These are phyloP conservation scores for Metopolophium dirhodum DNA, from an alignment of 1,140 invertebrate species.

Conservation along the genomic window DNA sequence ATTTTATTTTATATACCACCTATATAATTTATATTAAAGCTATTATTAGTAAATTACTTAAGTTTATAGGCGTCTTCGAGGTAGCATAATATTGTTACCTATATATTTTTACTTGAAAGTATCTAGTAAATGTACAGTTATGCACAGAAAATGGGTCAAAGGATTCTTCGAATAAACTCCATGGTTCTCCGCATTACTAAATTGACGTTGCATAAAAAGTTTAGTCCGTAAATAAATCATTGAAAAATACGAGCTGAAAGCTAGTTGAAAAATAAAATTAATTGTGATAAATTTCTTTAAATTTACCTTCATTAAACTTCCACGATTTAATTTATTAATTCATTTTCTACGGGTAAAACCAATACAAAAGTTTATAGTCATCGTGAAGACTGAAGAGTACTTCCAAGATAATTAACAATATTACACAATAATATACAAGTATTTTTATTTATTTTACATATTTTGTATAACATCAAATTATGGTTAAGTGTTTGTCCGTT, in stretches of 20 bases:
- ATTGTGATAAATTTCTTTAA: neutral
- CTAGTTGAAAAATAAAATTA: neutral
- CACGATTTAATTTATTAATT: neutral
- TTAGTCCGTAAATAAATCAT: neutral
- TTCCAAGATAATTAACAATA: neutral
- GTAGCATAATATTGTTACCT: neutral
- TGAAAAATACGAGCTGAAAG: neutral
- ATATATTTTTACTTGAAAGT: neutral
- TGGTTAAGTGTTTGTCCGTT: neutral
- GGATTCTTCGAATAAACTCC: neutral
- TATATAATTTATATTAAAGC: neutral
- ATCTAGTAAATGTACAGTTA: neutral
- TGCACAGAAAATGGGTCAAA: neutral
- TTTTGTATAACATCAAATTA: neutral
- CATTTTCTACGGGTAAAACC: neutral
- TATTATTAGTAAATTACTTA: neutral
- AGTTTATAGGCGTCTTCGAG: neutral
- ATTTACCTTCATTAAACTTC: neutral
- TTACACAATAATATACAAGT: neutral
- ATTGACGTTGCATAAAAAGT: neutral
- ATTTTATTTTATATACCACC: neutral
- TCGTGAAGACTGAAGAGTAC: neutral
- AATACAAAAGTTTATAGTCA: neutral
- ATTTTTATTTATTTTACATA: neutral
- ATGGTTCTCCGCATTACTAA: neutral